These are phyloP conservation scores for Conger conger DNA, from an alignment of 2,113 vertebrate species.

Conservation along the genomic window DNA sequence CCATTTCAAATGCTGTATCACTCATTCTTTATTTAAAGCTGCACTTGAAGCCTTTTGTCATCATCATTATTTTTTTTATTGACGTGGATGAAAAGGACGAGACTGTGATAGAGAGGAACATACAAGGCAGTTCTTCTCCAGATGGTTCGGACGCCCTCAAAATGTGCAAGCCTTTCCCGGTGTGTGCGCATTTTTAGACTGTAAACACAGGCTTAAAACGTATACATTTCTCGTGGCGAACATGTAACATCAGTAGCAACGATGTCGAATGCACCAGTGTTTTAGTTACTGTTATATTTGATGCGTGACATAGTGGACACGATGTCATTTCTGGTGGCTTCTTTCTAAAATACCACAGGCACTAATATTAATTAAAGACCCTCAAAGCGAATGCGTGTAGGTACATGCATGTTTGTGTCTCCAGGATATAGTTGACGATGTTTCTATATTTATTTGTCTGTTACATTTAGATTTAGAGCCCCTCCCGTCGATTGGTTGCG, in stretches of 20 bases:
- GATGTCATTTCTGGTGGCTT: conserved; percentile 8
- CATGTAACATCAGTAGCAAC: neutral
- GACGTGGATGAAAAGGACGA: neutral
- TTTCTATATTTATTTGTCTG: neutral
- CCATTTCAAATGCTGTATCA: neutral
- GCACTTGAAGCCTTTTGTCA: neutral
- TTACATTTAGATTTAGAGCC: conserved; percentile 1
- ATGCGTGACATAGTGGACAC: conserved; percentile 16
- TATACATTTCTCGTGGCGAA: neutral
- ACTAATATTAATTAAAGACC: neutral
- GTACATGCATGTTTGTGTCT: neutral
- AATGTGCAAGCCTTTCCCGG: neutral
- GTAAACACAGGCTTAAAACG: neutral
- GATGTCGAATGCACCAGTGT: neutral
- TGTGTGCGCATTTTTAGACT: neutral
- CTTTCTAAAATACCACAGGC: neutral
- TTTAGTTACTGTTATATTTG: neutral
- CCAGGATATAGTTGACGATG: neutral
- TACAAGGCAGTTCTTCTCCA: neutral
- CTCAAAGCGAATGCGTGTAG: neutral
- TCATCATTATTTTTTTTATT: neutral
- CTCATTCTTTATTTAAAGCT: conserved; percentile 5
- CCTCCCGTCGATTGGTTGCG: conserved; percentile 6
- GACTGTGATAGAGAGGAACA: neutral
- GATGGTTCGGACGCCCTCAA: neutral